Evolutionary conservation across 2,888 invertebrate genomes (phyloP).

Genomic region (Eupithecia insigniata): DNA sequence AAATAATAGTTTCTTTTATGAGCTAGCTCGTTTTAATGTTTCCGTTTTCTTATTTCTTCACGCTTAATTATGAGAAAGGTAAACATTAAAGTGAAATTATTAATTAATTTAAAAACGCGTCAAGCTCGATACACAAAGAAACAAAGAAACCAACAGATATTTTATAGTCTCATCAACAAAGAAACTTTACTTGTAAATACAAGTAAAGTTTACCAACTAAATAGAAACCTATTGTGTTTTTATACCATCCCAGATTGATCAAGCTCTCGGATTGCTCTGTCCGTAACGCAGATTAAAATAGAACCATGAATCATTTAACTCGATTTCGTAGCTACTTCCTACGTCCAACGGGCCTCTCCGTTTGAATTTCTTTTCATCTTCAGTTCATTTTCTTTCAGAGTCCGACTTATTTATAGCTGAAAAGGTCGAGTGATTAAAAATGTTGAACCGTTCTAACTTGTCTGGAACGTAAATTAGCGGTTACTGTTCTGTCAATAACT

Average conservation of each 20-base stretch:
- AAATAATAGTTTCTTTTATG: constrained; percentile 63
- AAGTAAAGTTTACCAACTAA: not conserved
- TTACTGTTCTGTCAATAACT: constrained; percentile 41
- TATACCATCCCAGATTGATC: constrained; percentile 19
- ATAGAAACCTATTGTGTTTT: constrained; percentile 2
- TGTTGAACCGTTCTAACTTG: constrained; percentile 27
- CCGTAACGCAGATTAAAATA: constrained; percentile 53
- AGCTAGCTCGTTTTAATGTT: constrained; percentile 36
- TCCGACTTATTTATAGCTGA: constrained; percentile 30
- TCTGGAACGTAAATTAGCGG: constrained; percentile 48
- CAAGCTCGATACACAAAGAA: not conserved
- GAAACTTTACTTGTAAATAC: not conserved
- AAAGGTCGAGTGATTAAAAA: constrained; percentile 38
- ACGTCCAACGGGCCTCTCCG: constrained; percentile 22
- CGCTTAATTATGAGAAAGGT: not conserved
- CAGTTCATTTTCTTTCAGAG: not conserved
- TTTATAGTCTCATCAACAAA: not conserved
- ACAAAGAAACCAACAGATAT: not conserved
- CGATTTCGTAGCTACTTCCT: constrained; percentile 40
- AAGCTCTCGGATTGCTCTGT: constrained; percentile 44
- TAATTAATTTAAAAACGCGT: not conserved
- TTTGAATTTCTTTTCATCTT: constrained; percentile 27
- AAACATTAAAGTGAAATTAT: constrained; percentile 1
- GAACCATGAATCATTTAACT: constrained; percentile 45
- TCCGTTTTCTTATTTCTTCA: constrained; percentile 20